Conservation (phyloP, 2,888 invertebrate genomes). For the Plebejus argus region DNA sequence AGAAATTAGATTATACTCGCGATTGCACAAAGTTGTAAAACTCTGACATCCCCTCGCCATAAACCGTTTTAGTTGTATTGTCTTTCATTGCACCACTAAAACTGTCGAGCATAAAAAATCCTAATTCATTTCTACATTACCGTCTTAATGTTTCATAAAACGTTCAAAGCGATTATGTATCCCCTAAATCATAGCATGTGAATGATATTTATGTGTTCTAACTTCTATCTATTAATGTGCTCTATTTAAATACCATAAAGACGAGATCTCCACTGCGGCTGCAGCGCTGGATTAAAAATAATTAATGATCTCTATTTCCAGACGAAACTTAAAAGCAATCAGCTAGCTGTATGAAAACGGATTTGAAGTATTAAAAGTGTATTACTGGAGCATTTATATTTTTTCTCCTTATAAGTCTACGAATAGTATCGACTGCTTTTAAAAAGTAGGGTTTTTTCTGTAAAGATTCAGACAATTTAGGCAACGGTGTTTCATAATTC, state of each 20-base stretch:
- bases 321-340: conserved; percentile 3
- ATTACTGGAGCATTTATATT: background rate
- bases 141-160: conserved; percentile 27
- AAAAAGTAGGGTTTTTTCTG: background rate
- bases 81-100: conserved; percentile 4
- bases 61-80: conserved; percentile 5
- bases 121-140: conserved; percentile 15
- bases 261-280: background rate
- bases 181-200: conserved; percentile 1
- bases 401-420: background rate
- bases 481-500: background rate
- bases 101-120: conserved; percentile 6
- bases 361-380: conserved; percentile 8
- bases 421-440: background rate
- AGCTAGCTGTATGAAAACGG: background rate
- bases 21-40: background rate
- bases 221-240: background rate
- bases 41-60: background rate
- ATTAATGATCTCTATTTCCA: conserved; percentile 49
- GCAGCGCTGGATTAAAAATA: conserved; percentile 38
- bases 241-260: conserved; percentile 21
- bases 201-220: conserved; percentile 22
- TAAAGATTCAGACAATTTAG: background rate
- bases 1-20: background rate
- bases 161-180: conserved; percentile 13